phyloP scores from a whole-genome alignment of 2,113 vertebrate species.

The Amazona vittata region DNA sequence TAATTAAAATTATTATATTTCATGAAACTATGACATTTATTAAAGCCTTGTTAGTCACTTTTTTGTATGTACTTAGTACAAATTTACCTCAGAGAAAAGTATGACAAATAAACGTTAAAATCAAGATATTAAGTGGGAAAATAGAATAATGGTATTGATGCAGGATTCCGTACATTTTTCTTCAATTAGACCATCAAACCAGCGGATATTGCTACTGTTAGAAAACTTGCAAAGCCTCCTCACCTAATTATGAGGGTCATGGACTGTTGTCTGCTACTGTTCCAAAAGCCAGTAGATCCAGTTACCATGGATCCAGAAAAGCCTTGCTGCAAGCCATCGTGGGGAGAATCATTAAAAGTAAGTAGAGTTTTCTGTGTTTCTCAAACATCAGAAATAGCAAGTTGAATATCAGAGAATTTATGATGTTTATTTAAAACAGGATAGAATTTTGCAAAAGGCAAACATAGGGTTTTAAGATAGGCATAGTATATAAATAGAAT shows the following conservation, averaged over 20 bases:
- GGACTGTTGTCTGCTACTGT: slow-evolving; percentile 78
- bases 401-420: background rate
- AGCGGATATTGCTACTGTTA: slow-evolving; percentile 79
- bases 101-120: background rate
- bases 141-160: background rate
- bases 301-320: slow-evolving; percentile 80
- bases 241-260: slow-evolving; percentile 83
- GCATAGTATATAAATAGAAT: background rate
- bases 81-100: background rate
- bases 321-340: slow-evolving; percentile 78
- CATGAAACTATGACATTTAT: background rate
- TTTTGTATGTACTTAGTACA: background rate
- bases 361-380: background rate
- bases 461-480: background rate
- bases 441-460: background rate
- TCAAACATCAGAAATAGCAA: background rate
- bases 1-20: background rate
- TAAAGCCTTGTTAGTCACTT: background rate
- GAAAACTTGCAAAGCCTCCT: slow-evolving; percentile 81
- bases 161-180: background rate
- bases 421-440: background rate
- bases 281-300: slow-evolving; percentile 78
- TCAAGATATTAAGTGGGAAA: background rate
- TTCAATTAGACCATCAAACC: slow-evolving; percentile 79
- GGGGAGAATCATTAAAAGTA: slow-evolving; percentile 81